Evolutionary conservation across 2,113 vertebrate species (phyloP).

Genomic region (Myodes glareolus): DNA sequence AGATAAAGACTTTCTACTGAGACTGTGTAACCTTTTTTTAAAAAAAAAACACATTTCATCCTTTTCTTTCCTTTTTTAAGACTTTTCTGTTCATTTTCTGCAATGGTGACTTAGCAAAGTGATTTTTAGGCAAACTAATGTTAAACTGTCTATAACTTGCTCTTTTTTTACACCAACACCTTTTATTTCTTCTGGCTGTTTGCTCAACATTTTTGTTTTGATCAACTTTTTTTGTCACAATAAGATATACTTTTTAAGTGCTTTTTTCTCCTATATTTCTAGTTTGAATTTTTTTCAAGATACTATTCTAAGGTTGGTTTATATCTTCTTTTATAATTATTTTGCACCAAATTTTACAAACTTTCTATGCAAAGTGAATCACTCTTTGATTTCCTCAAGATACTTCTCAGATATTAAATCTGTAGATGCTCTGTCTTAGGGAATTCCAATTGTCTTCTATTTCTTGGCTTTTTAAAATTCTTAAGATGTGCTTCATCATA

Average conservation of each 20-base stretch:
- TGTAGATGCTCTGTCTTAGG: not conserved
- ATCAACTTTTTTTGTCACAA: conserved; percentile 24
- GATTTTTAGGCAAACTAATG: not conserved
- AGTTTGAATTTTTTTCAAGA: conserved; percentile 19
- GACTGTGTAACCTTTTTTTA: not conserved
- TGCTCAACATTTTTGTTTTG: not conserved
- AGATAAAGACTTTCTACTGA: not conserved
- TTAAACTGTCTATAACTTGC: not conserved
- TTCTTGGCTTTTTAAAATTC: not conserved
- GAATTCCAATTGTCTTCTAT: not conserved
- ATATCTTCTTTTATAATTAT: not conserved
- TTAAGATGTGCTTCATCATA: not conserved
- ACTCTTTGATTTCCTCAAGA: conserved; percentile 26
- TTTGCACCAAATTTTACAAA: not conserved
- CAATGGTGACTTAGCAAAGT: not conserved
- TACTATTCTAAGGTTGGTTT: not conserved
- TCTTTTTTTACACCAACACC: not conserved
- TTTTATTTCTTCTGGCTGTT: not conserved
- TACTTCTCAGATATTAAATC: not conserved
- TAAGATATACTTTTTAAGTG: not conserved
- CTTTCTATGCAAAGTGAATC: not conserved
- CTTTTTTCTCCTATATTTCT: not conserved
- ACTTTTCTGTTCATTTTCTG: not conserved
- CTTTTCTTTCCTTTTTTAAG: not conserved
- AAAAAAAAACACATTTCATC: too few relatives aligned